phyloP scores from a whole-genome alignment of 2,888 invertebrate genomes.

The Aporophyla lueneburgensis region DNA sequence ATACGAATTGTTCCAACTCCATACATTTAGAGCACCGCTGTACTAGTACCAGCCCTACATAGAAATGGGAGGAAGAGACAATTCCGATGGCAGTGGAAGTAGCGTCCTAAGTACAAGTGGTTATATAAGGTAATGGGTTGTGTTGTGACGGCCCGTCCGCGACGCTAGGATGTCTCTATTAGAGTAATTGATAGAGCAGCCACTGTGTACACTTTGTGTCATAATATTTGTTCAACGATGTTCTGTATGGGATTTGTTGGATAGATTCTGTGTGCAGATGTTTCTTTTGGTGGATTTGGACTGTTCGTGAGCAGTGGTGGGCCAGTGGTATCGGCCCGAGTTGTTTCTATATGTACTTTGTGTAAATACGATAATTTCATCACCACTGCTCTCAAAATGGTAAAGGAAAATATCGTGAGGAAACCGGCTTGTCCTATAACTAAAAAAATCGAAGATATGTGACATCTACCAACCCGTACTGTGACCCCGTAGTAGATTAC shows the following conservation, averaged over 20 bases:
- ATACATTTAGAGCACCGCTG: background rate
- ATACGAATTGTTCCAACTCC: background rate
- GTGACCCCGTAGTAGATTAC: too few relatives aligned
- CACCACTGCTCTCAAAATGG: too few relatives aligned
- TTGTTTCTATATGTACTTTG: too few relatives aligned
- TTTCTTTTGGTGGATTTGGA: background rate
- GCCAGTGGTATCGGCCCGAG: too few relatives aligned
- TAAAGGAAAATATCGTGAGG: too few relatives aligned
- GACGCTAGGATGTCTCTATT: constrained; percentile 84
- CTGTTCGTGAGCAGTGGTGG: too few relatives aligned
- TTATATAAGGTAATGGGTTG: constrained; percentile 76
- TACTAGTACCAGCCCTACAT: constrained; percentile 35
- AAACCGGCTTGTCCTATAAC: too few relatives aligned
- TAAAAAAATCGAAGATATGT: too few relatives aligned
- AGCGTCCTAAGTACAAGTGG: constrained; percentile 79
- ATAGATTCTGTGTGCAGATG: background rate
- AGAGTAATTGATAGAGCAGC: constrained; percentile 76
- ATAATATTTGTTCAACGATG: constrained; percentile 56
- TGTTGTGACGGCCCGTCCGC: constrained; percentile 85
- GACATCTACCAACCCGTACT: too few relatives aligned
- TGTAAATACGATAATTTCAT: too few relatives aligned
- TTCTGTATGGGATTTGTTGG: constrained; percentile 12
- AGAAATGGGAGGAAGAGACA: constrained; percentile 84
- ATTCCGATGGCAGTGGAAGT: constrained; percentile 85
- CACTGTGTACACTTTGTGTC: constrained; percentile 52